These are phyloP conservation scores for Collichthys lucidus DNA, from an alignment of 2,113 vertebrate species.

Conservation along the genomic window DNA sequence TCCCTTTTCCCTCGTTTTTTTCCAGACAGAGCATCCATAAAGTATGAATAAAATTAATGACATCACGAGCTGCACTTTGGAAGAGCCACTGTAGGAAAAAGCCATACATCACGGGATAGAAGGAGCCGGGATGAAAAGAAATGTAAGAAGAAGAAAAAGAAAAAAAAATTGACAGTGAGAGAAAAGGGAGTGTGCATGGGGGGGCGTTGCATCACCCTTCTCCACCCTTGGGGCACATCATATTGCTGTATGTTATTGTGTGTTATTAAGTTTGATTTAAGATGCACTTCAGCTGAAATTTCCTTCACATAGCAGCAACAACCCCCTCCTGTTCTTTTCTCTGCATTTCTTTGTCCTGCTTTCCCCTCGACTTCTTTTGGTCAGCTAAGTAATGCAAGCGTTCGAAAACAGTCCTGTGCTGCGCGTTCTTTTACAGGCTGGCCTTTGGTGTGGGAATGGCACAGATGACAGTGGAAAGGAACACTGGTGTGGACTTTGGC, in stretches of 20 bases:
- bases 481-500: constrained; percentile 93
- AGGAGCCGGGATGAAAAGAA: constrained; percentile 56
- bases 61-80: constrained; percentile 86
- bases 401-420: constrained; percentile 79
- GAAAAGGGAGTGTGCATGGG: constrained; percentile 10
- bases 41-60: constrained; percentile 88
- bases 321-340: constrained; percentile 25
- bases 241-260: constrained; percentile 32
- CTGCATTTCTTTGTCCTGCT: constrained; percentile 26
- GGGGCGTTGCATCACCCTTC: constrained; percentile 48
- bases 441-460: constrained; percentile 92
- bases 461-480: constrained; percentile 95
- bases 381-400: constrained; percentile 29
- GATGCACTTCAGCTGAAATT: constrained; percentile 19
- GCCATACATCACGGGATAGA: constrained; percentile 82
- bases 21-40: constrained; percentile 86
- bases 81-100: constrained; percentile 84
- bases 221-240: constrained; percentile 45
- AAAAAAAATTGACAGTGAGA: constrained; percentile 36
- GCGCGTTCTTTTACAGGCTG: constrained; percentile 89
- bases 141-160: constrained; percentile 6
- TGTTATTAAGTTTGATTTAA: constrained; percentile 54
- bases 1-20: constrained; percentile 51
- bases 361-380: constrained; percentile 22
- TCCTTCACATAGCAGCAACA: not conserved